These are phyloP conservation scores for Junonia oenone DNA, from an alignment of 2,888 invertebrate genomes.

Conservation along the genomic window DNA sequence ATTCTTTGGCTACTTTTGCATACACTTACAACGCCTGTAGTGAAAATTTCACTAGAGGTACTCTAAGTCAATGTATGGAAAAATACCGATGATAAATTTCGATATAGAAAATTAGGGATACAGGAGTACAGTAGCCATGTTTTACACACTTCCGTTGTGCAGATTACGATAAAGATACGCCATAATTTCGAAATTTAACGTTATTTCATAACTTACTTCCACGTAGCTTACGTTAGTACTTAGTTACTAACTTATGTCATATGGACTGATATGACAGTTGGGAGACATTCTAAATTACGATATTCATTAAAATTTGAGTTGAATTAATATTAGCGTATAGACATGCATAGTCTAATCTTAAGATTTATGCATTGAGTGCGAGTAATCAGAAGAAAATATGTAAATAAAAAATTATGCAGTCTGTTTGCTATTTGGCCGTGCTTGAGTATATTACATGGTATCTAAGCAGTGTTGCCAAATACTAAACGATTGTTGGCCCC, in stretches of 20 bases:
- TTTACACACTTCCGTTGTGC: background rate
- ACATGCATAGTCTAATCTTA: background rate
- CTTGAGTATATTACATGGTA: background rate
- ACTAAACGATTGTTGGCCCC: conserved; percentile 1
- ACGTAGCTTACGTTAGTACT: background rate
- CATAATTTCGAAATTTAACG: conserved; percentile 1
- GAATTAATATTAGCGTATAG: background rate
- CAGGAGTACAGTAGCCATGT: background rate
- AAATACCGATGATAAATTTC: no score
- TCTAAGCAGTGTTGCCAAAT: conserved; percentile 4
- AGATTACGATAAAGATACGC: background rate
- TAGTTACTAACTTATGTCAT: conserved; percentile 20
- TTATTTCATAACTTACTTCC: background rate
- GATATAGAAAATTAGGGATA: no score
- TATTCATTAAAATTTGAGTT: conserved; percentile 12
- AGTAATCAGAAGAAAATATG: background rate
- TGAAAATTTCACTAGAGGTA: no score
- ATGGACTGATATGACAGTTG: conserved; percentile 24
- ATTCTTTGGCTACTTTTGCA: no score
- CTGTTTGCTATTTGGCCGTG: background rate
- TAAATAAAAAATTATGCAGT: background rate
- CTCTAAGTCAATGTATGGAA: no score
- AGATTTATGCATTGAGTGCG: background rate
- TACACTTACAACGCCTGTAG: no score
- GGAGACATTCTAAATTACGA: conserved; percentile 12